Evolutionary conservation across 2,888 invertebrate genomes (phyloP).

Genomic region (Sturmia bella): DNA sequence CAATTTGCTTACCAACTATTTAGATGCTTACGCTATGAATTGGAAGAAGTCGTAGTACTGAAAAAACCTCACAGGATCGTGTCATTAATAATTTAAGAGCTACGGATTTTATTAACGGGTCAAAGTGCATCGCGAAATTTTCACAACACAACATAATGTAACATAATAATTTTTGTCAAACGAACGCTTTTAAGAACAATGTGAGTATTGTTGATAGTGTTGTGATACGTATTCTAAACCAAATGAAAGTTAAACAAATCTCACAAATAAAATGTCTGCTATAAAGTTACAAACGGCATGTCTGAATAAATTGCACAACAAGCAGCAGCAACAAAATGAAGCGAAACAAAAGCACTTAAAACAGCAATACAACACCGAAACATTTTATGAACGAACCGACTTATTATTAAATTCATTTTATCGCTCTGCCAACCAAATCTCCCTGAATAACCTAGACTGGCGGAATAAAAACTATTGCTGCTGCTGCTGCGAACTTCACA

Average conservation of each 20-base stretch:
- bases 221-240: too few species aligned
- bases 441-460: background rate
- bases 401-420: conserved; percentile 52
- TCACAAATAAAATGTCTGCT: conserved; percentile 75
- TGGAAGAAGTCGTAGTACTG: background rate
- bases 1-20: background rate
- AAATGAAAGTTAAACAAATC: background rate
- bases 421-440: background rate
- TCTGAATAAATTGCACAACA: conserved; percentile 72
- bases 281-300: conserved; percentile 75
- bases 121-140: conserved; percentile 11
- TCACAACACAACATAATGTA: background rate
- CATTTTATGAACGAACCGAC: conserved; percentile 49
- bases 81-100: conserved; percentile 7
- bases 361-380: conserved; percentile 22
- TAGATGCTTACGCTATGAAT: background rate
- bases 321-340: conserved; percentile 44
- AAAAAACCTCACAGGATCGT: background rate
- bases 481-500: background rate
- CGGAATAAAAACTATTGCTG: background rate
- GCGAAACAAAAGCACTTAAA: conserved; percentile 12
- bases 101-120: conserved; percentile 33
- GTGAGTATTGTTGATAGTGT: background rate
- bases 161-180: conserved; percentile 13
- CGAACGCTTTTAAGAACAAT: conserved; percentile 38